These are phyloP conservation scores for Ceryle rudis DNA, from an alignment of 2,797 vertebrate species.

Conservation along the genomic window DNA sequence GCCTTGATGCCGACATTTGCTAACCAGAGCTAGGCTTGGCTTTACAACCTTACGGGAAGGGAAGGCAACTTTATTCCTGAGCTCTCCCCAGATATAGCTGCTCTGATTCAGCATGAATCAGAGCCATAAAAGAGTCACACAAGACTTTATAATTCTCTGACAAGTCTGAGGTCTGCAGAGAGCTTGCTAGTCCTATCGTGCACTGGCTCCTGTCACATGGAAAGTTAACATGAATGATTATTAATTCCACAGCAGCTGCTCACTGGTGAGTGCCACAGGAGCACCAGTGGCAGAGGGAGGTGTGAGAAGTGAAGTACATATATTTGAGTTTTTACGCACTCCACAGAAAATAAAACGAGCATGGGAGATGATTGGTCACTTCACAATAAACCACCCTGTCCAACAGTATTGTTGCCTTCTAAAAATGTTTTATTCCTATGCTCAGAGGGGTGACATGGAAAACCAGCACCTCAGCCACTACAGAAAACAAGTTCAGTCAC, in stretches of 20 bases:
- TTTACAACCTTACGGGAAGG: not conserved
- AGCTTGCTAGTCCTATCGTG: accelerated
- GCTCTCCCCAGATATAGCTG: not conserved
- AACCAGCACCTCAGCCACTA: not conserved
- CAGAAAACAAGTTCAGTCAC: not conserved
- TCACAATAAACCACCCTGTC: not conserved
- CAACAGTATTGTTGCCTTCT: not conserved
- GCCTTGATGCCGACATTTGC: not conserved
- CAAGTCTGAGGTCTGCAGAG: not conserved
- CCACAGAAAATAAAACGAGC: not conserved
- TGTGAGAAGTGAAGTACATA: not conserved
- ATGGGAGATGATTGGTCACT: not conserved
- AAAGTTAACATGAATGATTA: not conserved
- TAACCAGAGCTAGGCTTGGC: not conserved
- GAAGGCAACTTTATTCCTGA: not conserved
- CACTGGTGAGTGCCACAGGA: not conserved
- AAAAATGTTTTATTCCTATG: not conserved
- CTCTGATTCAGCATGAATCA: constrained; percentile 55
- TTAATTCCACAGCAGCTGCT: not conserved
- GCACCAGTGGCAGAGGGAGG: accelerated
- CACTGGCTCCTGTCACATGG: accelerated
- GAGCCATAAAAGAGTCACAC: constrained; percentile 6
- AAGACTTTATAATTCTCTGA: not conserved
- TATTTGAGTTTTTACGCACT: accelerated
- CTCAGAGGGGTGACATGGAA: not conserved